Percentiles rank a stretch among this genome's conserved stretches.
Conservation (phyloP, 1,140 invertebrate species). For the Dreissena polymorpha region DNA sequence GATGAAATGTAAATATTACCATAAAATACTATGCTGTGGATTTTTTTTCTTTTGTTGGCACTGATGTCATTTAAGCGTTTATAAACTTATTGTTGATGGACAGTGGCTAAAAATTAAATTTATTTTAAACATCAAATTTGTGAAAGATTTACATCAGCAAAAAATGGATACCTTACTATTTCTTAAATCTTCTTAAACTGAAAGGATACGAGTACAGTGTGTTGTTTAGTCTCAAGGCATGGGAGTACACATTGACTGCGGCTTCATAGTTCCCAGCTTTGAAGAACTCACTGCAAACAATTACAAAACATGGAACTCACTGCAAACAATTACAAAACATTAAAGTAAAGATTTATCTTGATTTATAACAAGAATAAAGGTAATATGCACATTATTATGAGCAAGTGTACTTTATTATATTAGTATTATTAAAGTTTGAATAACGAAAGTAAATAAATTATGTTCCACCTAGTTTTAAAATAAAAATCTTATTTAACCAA, state of each 20-base stretch:
- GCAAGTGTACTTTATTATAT: no score
- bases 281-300: constrained; percentile 85
- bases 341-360: no score
- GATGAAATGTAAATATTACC: neutral
- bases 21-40: neutral
- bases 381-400: no score
- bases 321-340: constrained; percentile 72
- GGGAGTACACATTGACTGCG: constrained; percentile 90
- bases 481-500: no score
- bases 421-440: no score
- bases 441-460: no score
- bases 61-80: neutral
- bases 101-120: neutral
- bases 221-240: constrained; percentile 88
- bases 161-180: neutral
- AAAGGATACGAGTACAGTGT: constrained; percentile 84
- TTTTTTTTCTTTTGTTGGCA: neutral
- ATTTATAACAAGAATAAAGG: no score
- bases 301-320: no score
- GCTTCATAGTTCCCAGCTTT: constrained; percentile 87
- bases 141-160: neutral
- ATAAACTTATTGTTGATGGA: neutral
- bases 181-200: neutral
- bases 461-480: no score
- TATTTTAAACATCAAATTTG: neutral